These are phyloP conservation scores for Cygnus buccinator DNA, from an alignment of 2,113 vertebrate species.

Conservation along the genomic window DNA sequence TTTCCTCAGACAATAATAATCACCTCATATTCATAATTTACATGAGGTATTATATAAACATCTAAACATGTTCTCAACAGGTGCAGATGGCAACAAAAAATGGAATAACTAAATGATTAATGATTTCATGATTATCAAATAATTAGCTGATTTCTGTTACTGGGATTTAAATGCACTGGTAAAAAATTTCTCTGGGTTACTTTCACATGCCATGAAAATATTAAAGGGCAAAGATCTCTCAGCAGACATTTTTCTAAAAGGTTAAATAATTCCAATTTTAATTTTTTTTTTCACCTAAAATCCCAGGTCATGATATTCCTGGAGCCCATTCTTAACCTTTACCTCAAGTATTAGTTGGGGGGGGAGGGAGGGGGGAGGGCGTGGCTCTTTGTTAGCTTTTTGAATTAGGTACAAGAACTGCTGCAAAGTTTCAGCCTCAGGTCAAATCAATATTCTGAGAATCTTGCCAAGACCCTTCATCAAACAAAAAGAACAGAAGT, in stretches of 20 bases:
- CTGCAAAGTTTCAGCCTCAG: not conserved
- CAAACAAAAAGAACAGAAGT: not conserved
- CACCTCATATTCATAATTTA: not conserved
- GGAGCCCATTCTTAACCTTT: not conserved
- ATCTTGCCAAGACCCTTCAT: not conserved
- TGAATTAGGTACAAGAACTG: not conserved
- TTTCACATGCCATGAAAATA: not conserved
- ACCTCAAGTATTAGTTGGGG: not conserved
- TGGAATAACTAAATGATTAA: not conserved
- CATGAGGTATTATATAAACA: not conserved
- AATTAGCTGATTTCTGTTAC: not conserved
- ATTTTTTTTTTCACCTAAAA: not conserved
- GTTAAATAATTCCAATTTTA: not conserved
- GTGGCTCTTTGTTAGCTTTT: not conserved
- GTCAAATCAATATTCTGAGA: not conserved
- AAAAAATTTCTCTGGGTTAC: not conserved
- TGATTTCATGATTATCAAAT: not conserved
- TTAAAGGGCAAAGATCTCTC: not conserved
- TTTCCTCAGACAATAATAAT: not conserved
- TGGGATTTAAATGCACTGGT: not conserved
- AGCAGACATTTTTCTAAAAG: not conserved
- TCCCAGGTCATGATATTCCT: not conserved
- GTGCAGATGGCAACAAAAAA: not conserved
- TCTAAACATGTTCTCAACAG: not conserved
- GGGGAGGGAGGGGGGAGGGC: rapidly evolving